Evolutionary conservation across 1,140 invertebrate species (phyloP).

Genomic region (Diorhabda carinulata): DNA sequence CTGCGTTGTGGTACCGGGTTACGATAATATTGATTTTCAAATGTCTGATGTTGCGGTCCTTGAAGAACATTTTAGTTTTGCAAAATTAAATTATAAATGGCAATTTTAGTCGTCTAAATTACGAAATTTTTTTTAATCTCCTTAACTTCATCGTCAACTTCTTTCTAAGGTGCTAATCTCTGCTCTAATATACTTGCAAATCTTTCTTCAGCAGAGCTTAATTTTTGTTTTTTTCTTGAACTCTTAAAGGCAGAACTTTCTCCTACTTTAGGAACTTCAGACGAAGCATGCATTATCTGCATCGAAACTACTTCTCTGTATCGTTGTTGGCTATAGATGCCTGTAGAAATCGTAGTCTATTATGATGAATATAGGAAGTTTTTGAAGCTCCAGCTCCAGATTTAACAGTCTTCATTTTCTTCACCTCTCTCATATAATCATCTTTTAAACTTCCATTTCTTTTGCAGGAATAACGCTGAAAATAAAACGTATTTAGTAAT

Average conservation of each 20-base stretch:
- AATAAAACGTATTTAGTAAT: neutral
- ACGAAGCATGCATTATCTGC: neutral
- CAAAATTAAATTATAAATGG: slow-evolving; percentile 16
- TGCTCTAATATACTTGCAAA: slow-evolving; percentile 30
- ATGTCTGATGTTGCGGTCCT: neutral
- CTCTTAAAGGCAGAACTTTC: slow-evolving; percentile 29
- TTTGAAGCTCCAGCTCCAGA: neutral
- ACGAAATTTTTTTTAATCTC: slow-evolving; percentile 35
- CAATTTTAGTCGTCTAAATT: slow-evolving; percentile 36
- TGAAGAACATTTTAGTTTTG: slow-evolving; percentile 6
- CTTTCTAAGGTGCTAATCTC: slow-evolving; percentile 25
- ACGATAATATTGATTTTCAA: neutral
- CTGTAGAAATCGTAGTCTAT: slow-evolving; percentile 5
- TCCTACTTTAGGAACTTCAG: slow-evolving; percentile 15
- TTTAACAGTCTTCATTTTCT: neutral
- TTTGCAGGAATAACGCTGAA: slow-evolving; percentile 5
- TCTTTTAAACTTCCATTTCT: neutral
- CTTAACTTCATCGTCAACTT: slow-evolving; percentile 37
- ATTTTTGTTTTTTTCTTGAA: slow-evolving; percentile 35
- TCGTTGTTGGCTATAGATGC: neutral
- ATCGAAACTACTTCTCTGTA: slow-evolving; percentile 1
- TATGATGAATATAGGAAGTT: slow-evolving; percentile 1
- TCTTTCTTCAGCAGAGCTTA: slow-evolving; percentile 7
- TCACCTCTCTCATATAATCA: slow-evolving; percentile 3
- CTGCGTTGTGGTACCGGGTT: neutral